Percentiles rank a stretch among this genome's conserved stretches.
Conservation (phyloP, 2,797 vertebrate genomes). For the Artibeus jamaicensis region DNA sequence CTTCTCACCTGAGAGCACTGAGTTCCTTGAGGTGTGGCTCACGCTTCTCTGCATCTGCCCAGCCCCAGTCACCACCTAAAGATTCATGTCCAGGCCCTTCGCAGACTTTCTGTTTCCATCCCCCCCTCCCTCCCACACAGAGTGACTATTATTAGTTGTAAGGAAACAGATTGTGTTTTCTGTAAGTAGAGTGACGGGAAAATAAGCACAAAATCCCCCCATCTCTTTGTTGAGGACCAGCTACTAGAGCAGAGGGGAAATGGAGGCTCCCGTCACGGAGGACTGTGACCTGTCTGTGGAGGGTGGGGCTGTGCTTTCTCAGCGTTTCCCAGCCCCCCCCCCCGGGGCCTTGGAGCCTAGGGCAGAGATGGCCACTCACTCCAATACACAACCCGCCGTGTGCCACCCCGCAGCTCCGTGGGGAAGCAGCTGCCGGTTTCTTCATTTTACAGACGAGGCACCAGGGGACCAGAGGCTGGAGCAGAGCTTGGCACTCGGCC, state of each 20-base stretch:
- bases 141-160: background rate
- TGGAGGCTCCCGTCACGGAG: rapidly evolving
- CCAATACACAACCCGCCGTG: rapidly evolving
- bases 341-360: background rate
- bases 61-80: background rate
- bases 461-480: background rate
- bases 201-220: background rate
- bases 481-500: background rate
- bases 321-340: background rate
- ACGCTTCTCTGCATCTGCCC: background rate
- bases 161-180: background rate
- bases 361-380: background rate
- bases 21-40: rapidly evolving
- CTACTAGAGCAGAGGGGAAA: no score
- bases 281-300: background rate
- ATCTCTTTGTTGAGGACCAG: background rate
- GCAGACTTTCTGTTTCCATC: background rate
- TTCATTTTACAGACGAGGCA: background rate
- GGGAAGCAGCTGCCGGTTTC: rapidly evolving
- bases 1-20: background rate
- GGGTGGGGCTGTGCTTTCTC: background rate
- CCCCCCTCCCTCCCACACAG: background rate
- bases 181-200: background rate
- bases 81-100: background rate
- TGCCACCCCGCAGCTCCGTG: background rate